Base-by-base conservation (phyloP, 2,113 vertebrate genomes). In the Entelurus aequoreus region DNA sequence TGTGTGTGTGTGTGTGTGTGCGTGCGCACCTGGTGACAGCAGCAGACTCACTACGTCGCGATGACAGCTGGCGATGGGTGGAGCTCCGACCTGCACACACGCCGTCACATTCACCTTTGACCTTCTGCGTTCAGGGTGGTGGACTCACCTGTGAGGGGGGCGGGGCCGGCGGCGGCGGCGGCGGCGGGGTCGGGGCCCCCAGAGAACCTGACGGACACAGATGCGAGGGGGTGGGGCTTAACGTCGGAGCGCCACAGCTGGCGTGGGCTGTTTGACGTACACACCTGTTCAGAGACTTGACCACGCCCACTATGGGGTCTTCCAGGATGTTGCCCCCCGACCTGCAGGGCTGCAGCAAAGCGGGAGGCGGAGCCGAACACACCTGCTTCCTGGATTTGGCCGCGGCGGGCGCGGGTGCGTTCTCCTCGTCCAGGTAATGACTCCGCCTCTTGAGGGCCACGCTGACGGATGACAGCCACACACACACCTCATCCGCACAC, bases 261-360 rank as follows among this genome's bases (percentile, higher is more conserved):
- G 19, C 21, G 12, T n/a, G 28, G 5, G 4, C n/a, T 19, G 9
- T 51, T 51, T 16, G 4, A 37, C 3, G 15, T 12, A 38, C 37
- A 1, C 21, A 79, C 83, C 76, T 77, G 69, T 71, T 75, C 35
- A 83, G 62, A 35, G 56, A 75, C 63, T 48, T 71, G 59, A 83
- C 67, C 19, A 81, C 7, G 1, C 16, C 64, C 28, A 77, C 36
- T 0, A 54, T 54, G 6, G 75, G 72, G 28, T 81, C 82, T 5
- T 72, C 58, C 0, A 69, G 54, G 35, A 69, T 36, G 11, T 67
- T 71, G 11, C 44, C 48, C 1, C 42, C 54, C 7, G 58, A 35
- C 38, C 66, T 65, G 49, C 46, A 66, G 0, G 28, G 66, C 48
- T 72, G 65, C 60, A 65, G 63, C 1, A 59, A 6, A 38, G 55